Conservation (phyloP, 2,888 invertebrate species). For the Nebria salina region DNA sequence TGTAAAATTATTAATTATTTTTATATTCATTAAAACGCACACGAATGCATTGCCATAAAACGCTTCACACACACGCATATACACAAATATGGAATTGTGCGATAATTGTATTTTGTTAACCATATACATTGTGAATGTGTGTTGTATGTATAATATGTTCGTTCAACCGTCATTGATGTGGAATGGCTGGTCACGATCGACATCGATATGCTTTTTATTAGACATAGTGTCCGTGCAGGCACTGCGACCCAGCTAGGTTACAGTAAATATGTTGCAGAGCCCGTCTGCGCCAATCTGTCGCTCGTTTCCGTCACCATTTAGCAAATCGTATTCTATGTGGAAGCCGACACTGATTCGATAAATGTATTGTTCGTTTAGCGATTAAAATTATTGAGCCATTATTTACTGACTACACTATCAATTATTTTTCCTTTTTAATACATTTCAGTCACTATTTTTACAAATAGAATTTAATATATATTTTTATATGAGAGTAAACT, state of each 20-base stretch:
- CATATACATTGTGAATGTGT: background rate
- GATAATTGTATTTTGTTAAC: slow-evolving; percentile 18
- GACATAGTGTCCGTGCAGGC: background rate
- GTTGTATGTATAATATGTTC: background rate
- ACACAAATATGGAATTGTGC: background rate
- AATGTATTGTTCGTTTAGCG: background rate
- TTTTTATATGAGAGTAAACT: no score
- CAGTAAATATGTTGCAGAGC: background rate
- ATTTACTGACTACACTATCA: background rate
- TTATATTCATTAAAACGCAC: background rate
- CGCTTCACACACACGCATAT: no score
- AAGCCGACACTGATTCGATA: background rate
- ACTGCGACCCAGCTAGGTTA: background rate
- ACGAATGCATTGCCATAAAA: background rate
- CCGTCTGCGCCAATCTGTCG: background rate
- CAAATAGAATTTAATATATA: no score
- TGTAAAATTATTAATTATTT: background rate
- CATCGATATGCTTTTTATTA: background rate
- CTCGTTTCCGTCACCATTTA: background rate
- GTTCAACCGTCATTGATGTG: background rate
- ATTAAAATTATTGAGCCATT: background rate
- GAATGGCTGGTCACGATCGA: background rate
- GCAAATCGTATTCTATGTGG: background rate
- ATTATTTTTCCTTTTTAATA: background rate
- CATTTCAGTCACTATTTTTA: no score